phyloP scores from a whole-genome alignment of 2,797 vertebrate genomes.

The Melanotaenia nigrans region DNA sequence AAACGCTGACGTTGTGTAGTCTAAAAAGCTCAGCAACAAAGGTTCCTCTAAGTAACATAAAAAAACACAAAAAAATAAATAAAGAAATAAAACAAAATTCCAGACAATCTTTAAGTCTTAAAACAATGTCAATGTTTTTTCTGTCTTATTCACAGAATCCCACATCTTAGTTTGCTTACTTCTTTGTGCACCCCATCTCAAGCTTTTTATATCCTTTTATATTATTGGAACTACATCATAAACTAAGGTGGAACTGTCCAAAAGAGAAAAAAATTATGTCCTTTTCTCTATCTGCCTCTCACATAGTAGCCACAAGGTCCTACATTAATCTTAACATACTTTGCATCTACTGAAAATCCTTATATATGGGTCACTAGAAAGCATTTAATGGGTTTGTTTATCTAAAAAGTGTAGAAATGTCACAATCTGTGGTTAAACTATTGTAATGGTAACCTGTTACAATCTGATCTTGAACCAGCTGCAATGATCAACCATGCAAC shows the following conservation, averaged over 20 bases:
- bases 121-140: neutral
- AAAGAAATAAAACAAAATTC: neutral
- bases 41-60: neutral
- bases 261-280: neutral
- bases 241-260: neutral
- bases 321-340: neutral
- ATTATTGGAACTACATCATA: neutral
- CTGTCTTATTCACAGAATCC: neutral
- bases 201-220: neutral
- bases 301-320: neutral
- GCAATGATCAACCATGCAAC: neutral
- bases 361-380: neutral
- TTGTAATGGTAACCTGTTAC: no score
- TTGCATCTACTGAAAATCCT: neutral
- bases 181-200: neutral
- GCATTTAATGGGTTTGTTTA: neutral
- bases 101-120: neutral
- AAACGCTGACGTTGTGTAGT: slow-evolving; percentile 3
- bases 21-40: neutral
- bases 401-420: neutral
- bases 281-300: neutral
- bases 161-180: neutral
- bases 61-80: neutral
- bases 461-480: neutral
- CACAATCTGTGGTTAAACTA: neutral